These are phyloP conservation scores for Pangasius sanitwongsei DNA, from an alignment of 2,797 vertebrate species.

Conservation along the genomic window DNA sequence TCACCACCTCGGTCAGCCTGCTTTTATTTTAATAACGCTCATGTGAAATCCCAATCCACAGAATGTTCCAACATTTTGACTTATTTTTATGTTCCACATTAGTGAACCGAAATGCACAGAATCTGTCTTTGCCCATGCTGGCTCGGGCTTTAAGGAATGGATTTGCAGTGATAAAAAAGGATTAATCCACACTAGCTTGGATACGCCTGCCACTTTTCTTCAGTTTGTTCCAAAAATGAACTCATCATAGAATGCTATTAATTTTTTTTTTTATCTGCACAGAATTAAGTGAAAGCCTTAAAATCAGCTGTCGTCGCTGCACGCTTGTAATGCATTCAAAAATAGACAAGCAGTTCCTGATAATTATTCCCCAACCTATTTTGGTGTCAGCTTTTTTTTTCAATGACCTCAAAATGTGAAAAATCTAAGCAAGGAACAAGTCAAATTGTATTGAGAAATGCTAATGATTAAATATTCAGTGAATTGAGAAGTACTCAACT, in stretches of 20 bases:
- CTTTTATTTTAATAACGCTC: background rate
- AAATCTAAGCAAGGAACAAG: background rate
- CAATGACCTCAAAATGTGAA: background rate
- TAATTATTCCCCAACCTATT: background rate
- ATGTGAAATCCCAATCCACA: background rate
- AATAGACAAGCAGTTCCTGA: background rate
- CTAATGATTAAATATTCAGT: background rate
- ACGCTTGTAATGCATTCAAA: background rate
- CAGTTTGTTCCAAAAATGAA: background rate
- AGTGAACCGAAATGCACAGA: background rate
- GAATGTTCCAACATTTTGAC: background rate
- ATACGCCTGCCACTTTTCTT: background rate
- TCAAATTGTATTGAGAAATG: background rate
- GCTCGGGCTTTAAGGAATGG: background rate
- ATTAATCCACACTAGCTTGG: background rate
- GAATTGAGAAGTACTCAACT: background rate
- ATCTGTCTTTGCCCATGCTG: background rate
- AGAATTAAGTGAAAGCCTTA: background rate
- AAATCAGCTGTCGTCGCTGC: background rate
- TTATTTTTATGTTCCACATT: background rate
- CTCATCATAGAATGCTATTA: background rate
- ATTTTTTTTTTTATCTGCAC: background rate
- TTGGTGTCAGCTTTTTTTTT: background rate
- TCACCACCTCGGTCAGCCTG: background rate
- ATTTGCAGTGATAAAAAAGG: background rate